phyloP scores from a whole-genome alignment of 2,888 invertebrate genomes.

The Beris morrisii region DNA sequence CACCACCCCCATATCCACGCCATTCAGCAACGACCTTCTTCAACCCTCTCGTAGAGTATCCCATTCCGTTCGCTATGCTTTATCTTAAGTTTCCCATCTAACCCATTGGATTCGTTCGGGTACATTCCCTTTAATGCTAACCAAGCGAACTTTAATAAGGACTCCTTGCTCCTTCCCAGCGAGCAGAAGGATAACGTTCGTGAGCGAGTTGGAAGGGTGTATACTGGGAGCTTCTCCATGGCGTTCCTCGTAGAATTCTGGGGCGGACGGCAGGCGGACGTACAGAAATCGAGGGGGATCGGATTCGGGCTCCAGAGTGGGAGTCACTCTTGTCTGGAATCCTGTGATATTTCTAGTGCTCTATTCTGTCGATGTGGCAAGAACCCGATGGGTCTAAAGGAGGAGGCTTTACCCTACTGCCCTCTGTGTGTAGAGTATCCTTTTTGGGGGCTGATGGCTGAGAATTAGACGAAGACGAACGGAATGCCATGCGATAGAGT shows the following conservation, averaged over 20 bases:
- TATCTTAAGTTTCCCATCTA: constrained; percentile 10
- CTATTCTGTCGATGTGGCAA: constrained; percentile 7
- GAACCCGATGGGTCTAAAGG: not conserved
- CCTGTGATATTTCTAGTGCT: constrained; percentile 6
- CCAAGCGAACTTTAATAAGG: constrained; percentile 5
- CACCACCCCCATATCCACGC: not conserved
- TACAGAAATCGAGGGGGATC: not conserved
- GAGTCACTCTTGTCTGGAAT: constrained; percentile 18
- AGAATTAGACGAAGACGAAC: too few relatives aligned
- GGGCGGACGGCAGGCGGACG: not conserved
- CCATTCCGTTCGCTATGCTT: constrained; percentile 4
- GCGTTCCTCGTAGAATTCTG: too few relatives aligned
- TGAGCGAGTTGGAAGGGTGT: too few relatives aligned
- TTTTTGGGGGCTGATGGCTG: too few relatives aligned
- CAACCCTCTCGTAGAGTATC: not conserved
- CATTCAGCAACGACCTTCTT: not conserved
- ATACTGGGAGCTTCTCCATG: too few relatives aligned
- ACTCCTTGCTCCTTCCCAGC: too few relatives aligned
- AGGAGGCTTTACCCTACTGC: too few relatives aligned
- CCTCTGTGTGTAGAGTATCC: too few relatives aligned
- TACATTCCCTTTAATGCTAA: constrained; percentile 4
- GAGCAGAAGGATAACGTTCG: too few relatives aligned
- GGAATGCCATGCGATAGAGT: too few relatives aligned
- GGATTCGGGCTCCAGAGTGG: not conserved
- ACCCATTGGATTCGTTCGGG: constrained; percentile 3